phyloP scores from a whole-genome alignment of 2,797 vertebrate genomes.

The Arrhamphus sclerolepis region DNA sequence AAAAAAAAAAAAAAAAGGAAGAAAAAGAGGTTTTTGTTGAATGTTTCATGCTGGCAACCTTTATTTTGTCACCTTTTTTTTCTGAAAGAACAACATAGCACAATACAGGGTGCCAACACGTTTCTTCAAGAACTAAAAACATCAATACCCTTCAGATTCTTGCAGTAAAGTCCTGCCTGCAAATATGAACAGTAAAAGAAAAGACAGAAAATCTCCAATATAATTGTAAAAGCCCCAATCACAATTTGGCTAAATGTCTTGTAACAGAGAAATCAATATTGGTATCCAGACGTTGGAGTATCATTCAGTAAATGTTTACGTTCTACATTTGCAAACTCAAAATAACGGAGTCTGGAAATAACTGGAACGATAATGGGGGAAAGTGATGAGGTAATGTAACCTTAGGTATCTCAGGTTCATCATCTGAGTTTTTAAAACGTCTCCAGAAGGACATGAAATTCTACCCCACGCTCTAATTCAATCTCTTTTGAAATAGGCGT shows the following conservation, averaged over 20 bases:
- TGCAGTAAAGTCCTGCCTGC: not conserved
- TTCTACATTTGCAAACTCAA: constrained; percentile 69
- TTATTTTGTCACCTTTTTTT: constrained; percentile 34
- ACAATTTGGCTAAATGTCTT: constrained; percentile 65
- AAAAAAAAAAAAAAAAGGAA: constrained; percentile 30
- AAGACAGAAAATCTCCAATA: constrained; percentile 41
- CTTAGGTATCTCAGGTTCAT: not conserved
- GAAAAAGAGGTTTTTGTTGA: not conserved
- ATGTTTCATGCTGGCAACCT: constrained; percentile 33
- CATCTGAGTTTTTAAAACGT: too few species aligned
- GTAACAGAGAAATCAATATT: constrained; percentile 63
- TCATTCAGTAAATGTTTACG: constrained; percentile 53
- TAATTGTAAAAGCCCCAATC: constrained; percentile 49
- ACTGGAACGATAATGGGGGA: not conserved
- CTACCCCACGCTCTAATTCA: constrained; percentile 9
- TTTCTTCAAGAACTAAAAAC: constrained; percentile 13
- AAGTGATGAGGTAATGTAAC: not conserved
- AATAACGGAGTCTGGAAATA: not conserved
- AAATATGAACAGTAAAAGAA: constrained; percentile 37
- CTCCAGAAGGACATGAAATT: too few species aligned
- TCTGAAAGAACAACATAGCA: constrained; percentile 9
- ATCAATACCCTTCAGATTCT: constrained; percentile 4
- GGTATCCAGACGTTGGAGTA: constrained; percentile 54
- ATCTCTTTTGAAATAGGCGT: constrained; percentile 46
- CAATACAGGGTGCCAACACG: not conserved